Conservation (phyloP, 2,888 invertebrate genomes). For the Cremastobaeus sp. region DNA sequence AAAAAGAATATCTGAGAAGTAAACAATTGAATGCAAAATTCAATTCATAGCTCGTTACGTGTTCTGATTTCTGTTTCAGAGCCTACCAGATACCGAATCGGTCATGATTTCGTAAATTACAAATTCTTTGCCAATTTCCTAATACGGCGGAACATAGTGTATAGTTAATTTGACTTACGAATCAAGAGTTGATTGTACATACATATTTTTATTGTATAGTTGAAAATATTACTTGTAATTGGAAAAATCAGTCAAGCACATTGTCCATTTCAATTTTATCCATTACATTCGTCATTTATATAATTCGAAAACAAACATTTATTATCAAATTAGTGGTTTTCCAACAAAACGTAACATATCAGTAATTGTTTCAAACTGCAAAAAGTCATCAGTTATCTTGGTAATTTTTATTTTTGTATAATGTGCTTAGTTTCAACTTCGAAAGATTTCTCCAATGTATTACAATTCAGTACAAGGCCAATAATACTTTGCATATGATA, state of each 20-base stretch:
- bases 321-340: too few relatives aligned
- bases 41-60: constrained; percentile 70
- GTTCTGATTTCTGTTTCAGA: constrained; percentile 79
- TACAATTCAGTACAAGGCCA: too few relatives aligned
- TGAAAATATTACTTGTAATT: neutral
- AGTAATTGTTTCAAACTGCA: too few relatives aligned
- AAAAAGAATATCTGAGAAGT: constrained; percentile 46
- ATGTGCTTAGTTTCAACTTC: too few relatives aligned
- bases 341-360: too few relatives aligned
- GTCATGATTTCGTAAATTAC: constrained; percentile 66
- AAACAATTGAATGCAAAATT: constrained; percentile 8
- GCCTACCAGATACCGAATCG: constrained; percentile 75
- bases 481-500: too few relatives aligned
- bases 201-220: neutral
- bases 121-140: constrained; percentile 38
- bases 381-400: too few relatives aligned
- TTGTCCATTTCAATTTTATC: constrained; percentile 1
- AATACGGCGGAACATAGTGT: constrained; percentile 18
- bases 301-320: too few relatives aligned
- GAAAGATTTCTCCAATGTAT: too few relatives aligned
- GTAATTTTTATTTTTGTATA: too few relatives aligned
- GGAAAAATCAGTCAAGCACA: constrained; percentile 19
- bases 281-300: too few relatives aligned
- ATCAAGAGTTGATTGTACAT: constrained; percentile 10
- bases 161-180: constrained; percentile 17